Conservation (phyloP, 2,797 vertebrate species). For the Macrochelys suwanniensis region DNA sequence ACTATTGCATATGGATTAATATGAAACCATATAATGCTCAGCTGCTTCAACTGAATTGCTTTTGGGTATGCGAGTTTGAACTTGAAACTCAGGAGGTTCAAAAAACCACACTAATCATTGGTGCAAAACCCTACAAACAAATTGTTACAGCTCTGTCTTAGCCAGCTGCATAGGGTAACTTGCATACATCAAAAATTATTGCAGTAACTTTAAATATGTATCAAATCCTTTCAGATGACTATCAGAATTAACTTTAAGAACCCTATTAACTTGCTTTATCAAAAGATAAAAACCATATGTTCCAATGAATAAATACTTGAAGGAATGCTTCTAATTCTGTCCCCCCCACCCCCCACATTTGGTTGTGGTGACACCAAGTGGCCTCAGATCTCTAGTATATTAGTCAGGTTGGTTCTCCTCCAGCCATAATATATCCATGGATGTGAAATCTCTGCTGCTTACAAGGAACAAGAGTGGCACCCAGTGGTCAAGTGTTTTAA, state of each 20-base stretch:
- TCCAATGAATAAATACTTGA: not conserved
- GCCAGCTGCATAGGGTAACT: not conserved
- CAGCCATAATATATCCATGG: rapidly evolving
- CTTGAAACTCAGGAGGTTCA: not conserved
- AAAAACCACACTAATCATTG: not conserved
- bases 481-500: not conserved
- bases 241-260: not conserved
- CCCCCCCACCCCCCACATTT: not conserved
- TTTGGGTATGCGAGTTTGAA: not conserved
- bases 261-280: not conserved
- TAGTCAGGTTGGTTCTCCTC: rapidly evolving
- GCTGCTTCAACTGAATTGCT: not conserved
- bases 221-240: not conserved
- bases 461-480: conserved; percentile 19
- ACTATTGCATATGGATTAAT: not conserved
- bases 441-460: not conserved
- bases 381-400: rapidly evolving
- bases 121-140: not conserved
- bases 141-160: not conserved
- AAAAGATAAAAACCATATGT: not conserved
- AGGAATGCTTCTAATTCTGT: not conserved
- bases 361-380: rapidly evolving
- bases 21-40: not conserved
- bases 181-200: not conserved
- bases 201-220: not conserved